Evolutionary conservation across 2,113 vertebrate genomes (phyloP), one percentile per base, ranked within the genome.

Genomic region (Pipa parva): DNA sequence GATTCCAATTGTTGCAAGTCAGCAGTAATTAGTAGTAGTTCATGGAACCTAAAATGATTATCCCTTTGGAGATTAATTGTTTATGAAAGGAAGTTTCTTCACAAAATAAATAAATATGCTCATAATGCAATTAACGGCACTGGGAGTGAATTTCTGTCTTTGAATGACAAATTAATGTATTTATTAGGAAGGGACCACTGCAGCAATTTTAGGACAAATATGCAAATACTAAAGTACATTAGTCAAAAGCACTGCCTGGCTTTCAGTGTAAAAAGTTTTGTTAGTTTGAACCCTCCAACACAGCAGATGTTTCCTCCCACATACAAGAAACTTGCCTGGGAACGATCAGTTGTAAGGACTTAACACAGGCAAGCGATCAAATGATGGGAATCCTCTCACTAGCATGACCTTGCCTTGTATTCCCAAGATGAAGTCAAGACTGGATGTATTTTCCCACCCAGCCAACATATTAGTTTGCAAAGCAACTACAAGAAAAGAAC

Each of bases 231-330:
- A 65, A 46, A 49, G 7, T 31, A 45, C 25, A 39, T 33, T 37
- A 20, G 22, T 28, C 28, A 51, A 68, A 50, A 39, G 17, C 33
- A 25, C 21, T 26, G 52, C 39, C 12, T 46, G 17, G 20, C 29
- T 25, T 55, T 46, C 31, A 36, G 25, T 8, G n/a, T 27, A 49
- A 42, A 42, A 15, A 26, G 37, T 29, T 52, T 51, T 52, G 46
- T 51, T 25, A 59, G 46, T 6, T n/a, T 20, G 48, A 33, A 59
- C 29, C 31, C 57, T 69, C 65, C 31, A 52, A 54, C 12, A 27
- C 7, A 68, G 65, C 65, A 69, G 65, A 69, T 60, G 57, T 69
- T 60, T 69, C 65, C 65, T 60, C 57, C 65, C 65, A 68, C 45
- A 36, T 21, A 68, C 65, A 60, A 60, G 48, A 51, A 60, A 69